These are phyloP conservation scores for Threskiornis aethiopicus DNA, from an alignment of 2,797 vertebrate species.

Conservation along the genomic window DNA sequence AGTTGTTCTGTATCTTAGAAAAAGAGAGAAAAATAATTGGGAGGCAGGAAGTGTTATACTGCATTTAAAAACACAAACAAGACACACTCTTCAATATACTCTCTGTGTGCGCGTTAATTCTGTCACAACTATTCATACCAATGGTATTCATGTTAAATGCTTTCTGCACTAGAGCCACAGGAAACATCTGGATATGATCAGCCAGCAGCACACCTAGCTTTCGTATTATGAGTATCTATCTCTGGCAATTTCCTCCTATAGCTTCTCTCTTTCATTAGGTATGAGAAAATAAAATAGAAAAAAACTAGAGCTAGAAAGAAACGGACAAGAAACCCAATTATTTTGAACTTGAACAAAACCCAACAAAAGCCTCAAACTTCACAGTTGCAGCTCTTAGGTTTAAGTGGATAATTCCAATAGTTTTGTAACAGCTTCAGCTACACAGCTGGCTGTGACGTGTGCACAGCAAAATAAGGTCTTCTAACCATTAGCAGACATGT, in stretches of 20 bases:
- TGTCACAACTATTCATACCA: not conserved
- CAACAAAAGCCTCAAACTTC: not conserved
- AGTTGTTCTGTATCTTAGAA: slow-evolving; percentile 80
- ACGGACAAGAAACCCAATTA: not conserved
- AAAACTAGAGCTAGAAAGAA: not conserved
- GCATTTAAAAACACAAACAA: not conserved
- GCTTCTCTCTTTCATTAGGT: not conserved
- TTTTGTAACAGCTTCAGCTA: not conserved
- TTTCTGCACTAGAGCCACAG: not conserved
- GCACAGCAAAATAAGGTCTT: not conserved
- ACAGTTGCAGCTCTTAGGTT: not conserved
- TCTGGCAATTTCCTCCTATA: not conserved
- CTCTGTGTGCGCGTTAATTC: not conserved
- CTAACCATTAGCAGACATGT: not conserved
- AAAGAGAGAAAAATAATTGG: slow-evolving; percentile 5
- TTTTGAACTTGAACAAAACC: not conserved
- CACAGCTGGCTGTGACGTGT: rapidly evolving
- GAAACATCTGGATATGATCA: not conserved
- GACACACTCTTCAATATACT: not conserved
- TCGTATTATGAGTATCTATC: not conserved
- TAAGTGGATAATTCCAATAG: not conserved
- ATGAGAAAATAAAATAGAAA: not conserved
- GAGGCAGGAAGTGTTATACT: not conserved
- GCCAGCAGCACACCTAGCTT: not conserved
- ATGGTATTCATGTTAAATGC: not conserved